These are phyloP conservation scores for Bucco capensis DNA, from an alignment of 2,113 vertebrate genomes.

Conservation along the genomic window DNA sequence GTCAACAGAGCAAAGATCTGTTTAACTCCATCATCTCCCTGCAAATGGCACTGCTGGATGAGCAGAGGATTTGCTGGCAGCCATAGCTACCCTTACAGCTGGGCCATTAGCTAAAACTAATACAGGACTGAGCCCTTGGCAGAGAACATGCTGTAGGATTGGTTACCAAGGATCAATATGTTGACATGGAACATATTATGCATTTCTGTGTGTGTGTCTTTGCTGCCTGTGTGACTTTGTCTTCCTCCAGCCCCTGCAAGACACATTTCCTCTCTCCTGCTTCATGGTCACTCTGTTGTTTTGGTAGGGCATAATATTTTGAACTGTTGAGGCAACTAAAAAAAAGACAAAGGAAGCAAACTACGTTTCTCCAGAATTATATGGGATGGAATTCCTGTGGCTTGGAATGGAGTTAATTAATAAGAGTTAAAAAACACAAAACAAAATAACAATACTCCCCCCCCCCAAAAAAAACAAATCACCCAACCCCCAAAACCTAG, in stretches of 20 bases:
- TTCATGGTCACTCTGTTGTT: accelerated
- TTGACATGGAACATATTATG: not conserved
- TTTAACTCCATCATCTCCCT: not conserved
- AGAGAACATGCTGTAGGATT: accelerated
- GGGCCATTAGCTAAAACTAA: not conserved
- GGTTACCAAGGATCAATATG: not conserved
- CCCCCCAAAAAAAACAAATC: too few species aligned
- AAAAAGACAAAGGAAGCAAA: not conserved
- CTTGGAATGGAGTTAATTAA: not conserved
- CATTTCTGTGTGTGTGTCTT: not conserved
- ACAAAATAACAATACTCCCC: too few species aligned
- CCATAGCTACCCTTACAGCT: not conserved
- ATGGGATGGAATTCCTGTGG: not conserved
- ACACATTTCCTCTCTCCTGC: accelerated
- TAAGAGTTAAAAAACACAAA: not conserved
- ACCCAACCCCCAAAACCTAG: not conserved
- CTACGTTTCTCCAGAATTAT: not conserved
- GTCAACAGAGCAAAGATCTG: not conserved
- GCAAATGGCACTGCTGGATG: accelerated
- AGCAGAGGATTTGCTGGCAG: not conserved
- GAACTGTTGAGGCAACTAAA: not conserved
- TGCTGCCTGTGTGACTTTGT: not conserved
- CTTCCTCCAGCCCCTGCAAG: not conserved
- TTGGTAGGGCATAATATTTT: not conserved
- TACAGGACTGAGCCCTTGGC: not conserved